Evolutionary conservation across 2,113 vertebrate species (phyloP), one percentile per base, ranked within the genome.

Genomic region (Australoheros scitulus): DNA sequence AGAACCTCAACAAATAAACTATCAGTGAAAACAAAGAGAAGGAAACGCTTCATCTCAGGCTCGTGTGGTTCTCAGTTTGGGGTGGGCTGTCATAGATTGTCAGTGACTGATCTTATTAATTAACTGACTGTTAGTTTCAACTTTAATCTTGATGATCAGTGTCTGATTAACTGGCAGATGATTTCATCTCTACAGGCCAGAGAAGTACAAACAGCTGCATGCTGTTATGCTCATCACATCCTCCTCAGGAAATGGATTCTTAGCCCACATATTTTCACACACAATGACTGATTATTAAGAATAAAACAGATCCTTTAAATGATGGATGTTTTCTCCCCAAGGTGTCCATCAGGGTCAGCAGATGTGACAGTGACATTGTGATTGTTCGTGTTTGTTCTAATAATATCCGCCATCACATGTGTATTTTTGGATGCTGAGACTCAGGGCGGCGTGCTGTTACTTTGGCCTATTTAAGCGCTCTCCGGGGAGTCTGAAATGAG

Each of bases 341-440:
- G 10, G n/a, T 47, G 63, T 47, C 26, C 68, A n/a, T 72, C 68
- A 5, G 47, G 50, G 47, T 32, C 18, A 32, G 65, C 65, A 72
- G 26, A 32, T n/a, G 26, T 52, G 26, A 29, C 59, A 5, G 43
- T 52, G 43, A 22, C 52, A 7, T 34, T 59, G 68, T 55, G 50
- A 14, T 59, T 15, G 24, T 20, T 20, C 4, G 63, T 61, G 34
- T 81, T 77, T 74, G 47, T 34, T 85, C 52, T 84, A 26, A 20
- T 64, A 43, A 41, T 72, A 59, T 32, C 26, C 15, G 24, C 58
- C 18, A 34, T 26, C 58, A 29, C 5, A 60, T 11, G 68, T 4
- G 75, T 84, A 79, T 87, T 87, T 87, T 77, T 17, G 84, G 74
- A 76, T 65, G 68, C 68, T 55, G 43, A 72, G 68, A 72, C 26